Conservation (phyloP, 2,888 invertebrate species). For the Pollenia angustigena region DNA sequence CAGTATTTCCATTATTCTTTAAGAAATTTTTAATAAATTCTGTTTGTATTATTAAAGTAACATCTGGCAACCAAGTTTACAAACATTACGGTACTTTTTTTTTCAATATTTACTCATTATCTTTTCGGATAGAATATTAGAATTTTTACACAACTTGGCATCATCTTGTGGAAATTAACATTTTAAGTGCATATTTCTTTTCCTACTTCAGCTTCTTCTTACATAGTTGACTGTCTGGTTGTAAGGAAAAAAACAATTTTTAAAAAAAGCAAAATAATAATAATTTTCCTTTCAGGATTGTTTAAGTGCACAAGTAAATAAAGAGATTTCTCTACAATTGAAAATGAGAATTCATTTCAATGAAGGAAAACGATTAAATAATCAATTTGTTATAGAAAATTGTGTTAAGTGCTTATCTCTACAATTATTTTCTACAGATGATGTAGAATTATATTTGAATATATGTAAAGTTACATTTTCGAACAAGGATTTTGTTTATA, state of each 20-base stretch:
- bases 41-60: not conserved
- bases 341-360: slow-evolving; percentile 58
- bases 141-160: slow-evolving; percentile 30
- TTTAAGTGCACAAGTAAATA: slow-evolving; percentile 60
- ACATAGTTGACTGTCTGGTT: slow-evolving; percentile 1
- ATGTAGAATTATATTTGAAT: not conserved
- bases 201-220: not conserved
- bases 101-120: not conserved
- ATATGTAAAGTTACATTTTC: too few relatives aligned
- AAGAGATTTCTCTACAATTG: slow-evolving; percentile 45
- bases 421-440: slow-evolving; percentile 11
- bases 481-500: not conserved
- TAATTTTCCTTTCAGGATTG: slow-evolving; percentile 63
- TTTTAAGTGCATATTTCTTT: slow-evolving; percentile 30
- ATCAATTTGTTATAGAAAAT: slow-evolving; percentile 48
- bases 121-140: not conserved
- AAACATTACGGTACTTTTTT: not conserved
- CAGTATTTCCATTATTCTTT: too few relatives aligned
- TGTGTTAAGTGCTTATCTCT: slow-evolving; percentile 46
- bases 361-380: slow-evolving; percentile 54
- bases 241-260: slow-evolving; percentile 11
- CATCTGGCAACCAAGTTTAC: slow-evolving; percentile 10
- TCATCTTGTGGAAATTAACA: slow-evolving; percentile 42
- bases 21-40: too few relatives aligned
- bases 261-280: slow-evolving; percentile 33